Evolutionary conservation across 2,888 invertebrate species (phyloP).

Genomic region (Drosophila affinis): DNA sequence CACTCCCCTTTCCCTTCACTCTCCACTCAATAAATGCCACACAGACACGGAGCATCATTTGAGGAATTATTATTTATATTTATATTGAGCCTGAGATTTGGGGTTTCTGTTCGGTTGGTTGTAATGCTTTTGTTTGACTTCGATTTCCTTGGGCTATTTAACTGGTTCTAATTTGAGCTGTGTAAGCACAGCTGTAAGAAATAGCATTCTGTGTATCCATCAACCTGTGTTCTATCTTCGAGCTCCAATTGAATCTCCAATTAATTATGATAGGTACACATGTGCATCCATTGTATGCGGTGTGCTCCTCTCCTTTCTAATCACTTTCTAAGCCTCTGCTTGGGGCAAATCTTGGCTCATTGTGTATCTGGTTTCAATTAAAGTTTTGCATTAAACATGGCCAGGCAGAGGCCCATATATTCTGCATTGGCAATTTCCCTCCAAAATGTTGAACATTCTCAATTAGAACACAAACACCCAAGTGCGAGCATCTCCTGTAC

Average conservation of each 20-base stretch:
- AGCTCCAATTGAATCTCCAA: slow-evolving; percentile 7
- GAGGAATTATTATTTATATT: slow-evolving; percentile 21
- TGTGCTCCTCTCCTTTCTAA: not conserved
- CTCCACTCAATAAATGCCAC: slow-evolving; percentile 11
- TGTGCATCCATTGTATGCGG: no score
- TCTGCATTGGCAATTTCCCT: no score
- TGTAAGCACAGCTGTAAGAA: slow-evolving; percentile 8
- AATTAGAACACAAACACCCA: slow-evolving; percentile 61
- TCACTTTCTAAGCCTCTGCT: slow-evolving; percentile 27
- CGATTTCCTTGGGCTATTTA: slow-evolving; percentile 3
- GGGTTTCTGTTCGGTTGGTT: not conserved
- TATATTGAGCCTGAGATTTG: not conserved
- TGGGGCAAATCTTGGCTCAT: not conserved
- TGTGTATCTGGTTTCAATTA: slow-evolving; percentile 43
- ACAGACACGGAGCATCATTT: slow-evolving; percentile 8
- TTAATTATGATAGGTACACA: slow-evolving; percentile 14
- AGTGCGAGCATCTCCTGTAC: not conserved
- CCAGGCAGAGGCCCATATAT: not conserved
- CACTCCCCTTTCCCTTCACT: not conserved
- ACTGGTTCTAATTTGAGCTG: slow-evolving; percentile 12
- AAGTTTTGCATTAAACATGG: slow-evolving; percentile 17
- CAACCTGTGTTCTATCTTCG: not conserved
- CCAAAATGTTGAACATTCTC: slow-evolving; percentile 44
- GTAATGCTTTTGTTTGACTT: not conserved
- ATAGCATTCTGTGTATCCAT: not conserved